Evolutionary conservation across 2,113 vertebrate genomes (phyloP), one percentile per base, ranked within the genome.

Genomic region (Alexandromys fortis): DNA sequence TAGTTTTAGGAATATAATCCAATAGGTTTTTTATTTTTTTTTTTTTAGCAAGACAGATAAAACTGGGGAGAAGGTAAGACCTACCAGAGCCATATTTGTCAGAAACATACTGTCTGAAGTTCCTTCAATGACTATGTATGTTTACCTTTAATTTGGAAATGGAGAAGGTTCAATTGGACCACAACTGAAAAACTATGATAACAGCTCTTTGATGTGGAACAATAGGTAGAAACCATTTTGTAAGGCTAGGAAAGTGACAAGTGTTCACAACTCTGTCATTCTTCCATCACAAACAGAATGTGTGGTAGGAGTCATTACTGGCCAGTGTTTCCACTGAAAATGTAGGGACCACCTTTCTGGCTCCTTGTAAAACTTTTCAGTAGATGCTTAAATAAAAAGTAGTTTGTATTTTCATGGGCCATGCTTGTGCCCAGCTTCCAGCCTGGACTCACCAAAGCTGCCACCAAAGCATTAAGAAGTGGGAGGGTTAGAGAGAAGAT

Each of bases 151-250:
- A 79, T 38, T 67, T 87, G n/a, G 55, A 38, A 94, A 49, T 90
- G 7, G 35, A 9, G 5, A 21, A 82, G 33, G 21, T 87, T 95
- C 61, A 91, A 75, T 72, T 79, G 42, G 89, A 70, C 47, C 47
- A 92, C 8, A 85, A 89, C 68, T 68, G 72, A 89, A 78, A 90
- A 90, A 58, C 82, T 65, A 75, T 16, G 3, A 49, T 93, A 92
- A 81, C 55, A 95, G 0, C 73, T 94, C 70, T 88, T 95, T 77
- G 49, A 38, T 10, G 6, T 30, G 0, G 3, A 70, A 3, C 26
- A n/a, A 1, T 85, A 83, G 35, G 45, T 22, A 82, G 89, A 13
- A 75, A 35, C 8, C 10, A 82, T 90, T 90, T 82, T 65, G n/a
- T 45, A 83, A 75, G 30, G 75, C 70, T 52, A 3, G 16, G 12